These are phyloP conservation scores for Gryon sp. DNA, from an alignment of 1,140 invertebrate genomes.

Conservation along the genomic window DNA sequence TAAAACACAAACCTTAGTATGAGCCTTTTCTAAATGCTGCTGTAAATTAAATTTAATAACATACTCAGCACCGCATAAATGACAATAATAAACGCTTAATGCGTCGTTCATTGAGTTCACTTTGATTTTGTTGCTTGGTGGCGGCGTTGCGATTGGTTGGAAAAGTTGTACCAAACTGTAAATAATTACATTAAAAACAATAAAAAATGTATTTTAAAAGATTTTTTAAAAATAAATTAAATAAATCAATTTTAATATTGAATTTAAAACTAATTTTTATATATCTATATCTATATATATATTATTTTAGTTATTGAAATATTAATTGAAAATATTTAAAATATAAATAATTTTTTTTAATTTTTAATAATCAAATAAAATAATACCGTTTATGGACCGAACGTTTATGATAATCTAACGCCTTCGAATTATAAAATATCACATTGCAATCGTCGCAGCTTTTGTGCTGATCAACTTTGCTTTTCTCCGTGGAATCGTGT, in stretches of 20 bases:
- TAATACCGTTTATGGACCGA: slow-evolving; percentile 82
- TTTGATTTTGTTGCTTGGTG: slow-evolving; percentile 82
- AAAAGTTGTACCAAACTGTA: slow-evolving; percentile 79
- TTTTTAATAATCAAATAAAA: too few species aligned
- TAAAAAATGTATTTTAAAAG: not conserved
- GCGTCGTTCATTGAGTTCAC: slow-evolving; percentile 81
- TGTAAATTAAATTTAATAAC: slow-evolving; percentile 85
- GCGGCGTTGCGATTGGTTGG: slow-evolving; percentile 80
- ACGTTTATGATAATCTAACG: slow-evolving; percentile 83
- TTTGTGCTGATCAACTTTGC: slow-evolving; percentile 75
- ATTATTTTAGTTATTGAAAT: too few species aligned
- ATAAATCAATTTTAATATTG: not conserved
- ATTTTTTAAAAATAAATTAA: not conserved
- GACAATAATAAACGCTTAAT: slow-evolving; percentile 83
- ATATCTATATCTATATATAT: too few species aligned
- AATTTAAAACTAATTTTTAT: not conserved
- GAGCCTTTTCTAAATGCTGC: slow-evolving; percentile 83
- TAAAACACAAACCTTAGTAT: slow-evolving; percentile 69
- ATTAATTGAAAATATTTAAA: too few species aligned
- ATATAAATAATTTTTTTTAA: too few species aligned
- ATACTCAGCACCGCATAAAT: slow-evolving; percentile 85
- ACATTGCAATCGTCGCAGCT: slow-evolving; percentile 82
- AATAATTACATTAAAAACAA: slow-evolving; percentile 42
- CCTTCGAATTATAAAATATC: slow-evolving; percentile 81
- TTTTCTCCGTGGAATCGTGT: slow-evolving; percentile 72